Conservation (phyloP, 2,113 vertebrate genomes). For the Amphiprion ocellaris region DNA sequence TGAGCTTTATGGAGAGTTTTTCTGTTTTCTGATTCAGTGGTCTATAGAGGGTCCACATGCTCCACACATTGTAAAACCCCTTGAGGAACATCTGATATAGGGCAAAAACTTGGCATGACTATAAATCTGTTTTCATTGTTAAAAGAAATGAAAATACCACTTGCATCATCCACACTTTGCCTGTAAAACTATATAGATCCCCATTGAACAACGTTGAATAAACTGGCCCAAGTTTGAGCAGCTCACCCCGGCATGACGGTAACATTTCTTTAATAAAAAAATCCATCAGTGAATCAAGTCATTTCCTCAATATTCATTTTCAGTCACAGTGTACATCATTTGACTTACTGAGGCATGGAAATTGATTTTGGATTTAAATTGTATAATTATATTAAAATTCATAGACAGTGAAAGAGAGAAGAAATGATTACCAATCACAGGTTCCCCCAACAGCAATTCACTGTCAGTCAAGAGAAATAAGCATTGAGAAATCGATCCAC, state of each 20-base stretch:
- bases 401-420: slow-evolving; percentile 29
- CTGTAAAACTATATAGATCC: too few relatives aligned
- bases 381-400: slow-evolving; percentile 45
- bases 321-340: slow-evolving; percentile 5
- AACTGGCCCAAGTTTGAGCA: not conserved
- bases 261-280: not conserved
- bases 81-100: too few relatives aligned
- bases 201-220: too few relatives aligned
- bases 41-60: too few relatives aligned
- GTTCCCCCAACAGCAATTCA: slow-evolving; percentile 7
- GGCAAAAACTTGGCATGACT: too few relatives aligned
- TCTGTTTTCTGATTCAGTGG: too few relatives aligned
- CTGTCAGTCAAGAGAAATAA: slow-evolving; percentile 28
- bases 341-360: not conserved
- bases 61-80: too few relatives aligned
- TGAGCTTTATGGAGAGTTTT: too few relatives aligned
- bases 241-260: not conserved
- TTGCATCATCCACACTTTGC: too few relatives aligned
- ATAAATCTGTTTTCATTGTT: too few relatives aligned
- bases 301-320: slow-evolving; percentile 4
- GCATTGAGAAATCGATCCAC: slow-evolving; percentile 34
- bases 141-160: too few relatives aligned
- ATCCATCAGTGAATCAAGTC: not conserved
- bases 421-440: slow-evolving; percentile 30
- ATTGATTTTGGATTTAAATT: slow-evolving; percentile 44